Conservation (phyloP, 1,140 invertebrate species). For the Drosophila bocqueti region DNA sequence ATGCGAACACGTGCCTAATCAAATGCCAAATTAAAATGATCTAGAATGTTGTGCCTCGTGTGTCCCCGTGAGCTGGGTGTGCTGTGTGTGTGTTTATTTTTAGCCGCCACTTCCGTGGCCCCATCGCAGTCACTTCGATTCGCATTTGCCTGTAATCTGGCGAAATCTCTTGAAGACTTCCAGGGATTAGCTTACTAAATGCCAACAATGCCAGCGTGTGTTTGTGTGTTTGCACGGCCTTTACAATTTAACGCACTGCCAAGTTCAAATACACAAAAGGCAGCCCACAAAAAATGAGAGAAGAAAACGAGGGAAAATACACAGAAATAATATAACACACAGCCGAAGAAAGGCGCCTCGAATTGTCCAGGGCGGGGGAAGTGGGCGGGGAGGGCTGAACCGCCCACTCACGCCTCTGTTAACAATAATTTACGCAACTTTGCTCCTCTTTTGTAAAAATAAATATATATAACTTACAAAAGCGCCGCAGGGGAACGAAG, state of each 20-base stretch:
- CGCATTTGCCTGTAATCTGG: constrained; percentile 66
- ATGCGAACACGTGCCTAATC: constrained; percentile 70
- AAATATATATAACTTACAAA: constrained; percentile 73
- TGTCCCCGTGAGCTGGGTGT: constrained; percentile 6
- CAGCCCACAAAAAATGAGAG: constrained; percentile 47
- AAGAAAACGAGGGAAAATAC: constrained; percentile 10
- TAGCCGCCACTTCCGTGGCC: constrained; percentile 29
- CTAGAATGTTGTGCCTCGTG: constrained; percentile 30
- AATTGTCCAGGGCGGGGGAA: constrained; percentile 9
- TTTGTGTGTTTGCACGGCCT: constrained; percentile 63
- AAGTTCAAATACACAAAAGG: constrained; percentile 82
- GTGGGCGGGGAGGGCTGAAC: constrained; percentile 3
- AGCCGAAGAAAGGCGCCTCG: constrained; percentile 32
- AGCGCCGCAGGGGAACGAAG: constrained; percentile 47
- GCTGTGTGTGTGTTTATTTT: constrained; percentile 54
- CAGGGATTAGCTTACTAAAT: constrained; percentile 72
- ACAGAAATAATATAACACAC: constrained; percentile 22
- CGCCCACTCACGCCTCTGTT: constrained; percentile 73
- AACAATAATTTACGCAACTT: constrained; percentile 83
- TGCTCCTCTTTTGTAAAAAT: constrained; percentile 82
- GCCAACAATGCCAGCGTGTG: constrained; percentile 45
- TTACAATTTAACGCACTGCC: constrained; percentile 83
- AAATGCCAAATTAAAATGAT: constrained; percentile 79
- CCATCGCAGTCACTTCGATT: constrained; percentile 60
- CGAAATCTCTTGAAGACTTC: constrained; percentile 71